Percentiles rank a stretch among this genome's conserved stretches.
Conservation (phyloP, 2,888 invertebrate species). For the Polylopha cassiicola region DNA sequence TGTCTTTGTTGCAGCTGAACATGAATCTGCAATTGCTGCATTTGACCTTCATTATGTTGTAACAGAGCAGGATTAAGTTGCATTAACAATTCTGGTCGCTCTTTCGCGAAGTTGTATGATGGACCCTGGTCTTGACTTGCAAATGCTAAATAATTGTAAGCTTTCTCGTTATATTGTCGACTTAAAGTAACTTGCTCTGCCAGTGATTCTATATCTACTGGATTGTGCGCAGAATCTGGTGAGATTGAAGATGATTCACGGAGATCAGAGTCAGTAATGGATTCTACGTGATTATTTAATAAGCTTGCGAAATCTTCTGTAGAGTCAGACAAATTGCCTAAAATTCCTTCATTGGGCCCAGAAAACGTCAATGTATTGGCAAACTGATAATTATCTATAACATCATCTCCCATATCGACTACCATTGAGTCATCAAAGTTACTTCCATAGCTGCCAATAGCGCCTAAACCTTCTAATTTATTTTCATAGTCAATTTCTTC, state of each 20-base stretch:
- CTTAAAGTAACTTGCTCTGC: slow-evolving; percentile 84
- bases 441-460: slow-evolving; percentile 77
- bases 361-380: slow-evolving; percentile 89
- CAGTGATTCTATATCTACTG: slow-evolving; percentile 84
- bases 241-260: slow-evolving; percentile 85
- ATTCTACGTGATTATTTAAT: slow-evolving; percentile 84
- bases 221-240: slow-evolving; percentile 80
- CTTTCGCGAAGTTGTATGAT: slow-evolving; percentile 79
- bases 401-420: slow-evolving; percentile 86
- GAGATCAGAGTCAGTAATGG: slow-evolving; percentile 80
- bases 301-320: slow-evolving; percentile 87
- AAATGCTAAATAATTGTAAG: slow-evolving; percentile 63
- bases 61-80: slow-evolving; percentile 76
- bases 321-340: slow-evolving; percentile 88
- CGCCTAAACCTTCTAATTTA: slow-evolving; percentile 84
- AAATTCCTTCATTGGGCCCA: slow-evolving; percentile 85
- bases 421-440: slow-evolving; percentile 89
- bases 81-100: slow-evolving; percentile 78
- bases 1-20: slow-evolving; percentile 83
- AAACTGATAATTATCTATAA: slow-evolving; percentile 89
- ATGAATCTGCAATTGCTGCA: slow-evolving; percentile 82
- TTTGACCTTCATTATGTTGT: slow-evolving; percentile 76
- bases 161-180: slow-evolving; percentile 74
- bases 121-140: slow-evolving; percentile 71
- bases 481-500: slow-evolving; percentile 88